These are phyloP conservation scores for Papilio elwesi DNA, from an alignment of 2,888 invertebrate species.

Conservation along the genomic window DNA sequence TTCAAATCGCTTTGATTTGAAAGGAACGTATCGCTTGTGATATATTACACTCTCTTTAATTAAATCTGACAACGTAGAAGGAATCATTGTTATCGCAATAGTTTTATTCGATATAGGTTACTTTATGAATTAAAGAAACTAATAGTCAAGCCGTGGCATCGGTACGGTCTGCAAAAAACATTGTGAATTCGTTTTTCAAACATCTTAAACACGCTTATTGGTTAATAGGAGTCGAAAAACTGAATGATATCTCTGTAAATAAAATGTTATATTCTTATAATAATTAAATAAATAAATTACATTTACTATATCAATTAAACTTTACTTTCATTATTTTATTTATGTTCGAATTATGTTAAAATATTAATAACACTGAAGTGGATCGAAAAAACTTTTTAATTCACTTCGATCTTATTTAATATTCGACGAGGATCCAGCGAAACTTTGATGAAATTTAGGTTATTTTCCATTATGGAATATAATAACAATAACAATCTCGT, in stretches of 20 bases:
- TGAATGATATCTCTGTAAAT: too few relatives aligned
- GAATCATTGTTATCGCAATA: background rate
- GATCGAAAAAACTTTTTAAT: background rate
- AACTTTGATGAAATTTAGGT: conserved; percentile 1
- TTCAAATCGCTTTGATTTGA: conserved; percentile 28
- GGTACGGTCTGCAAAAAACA: too few relatives aligned
- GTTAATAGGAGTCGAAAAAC: too few relatives aligned
- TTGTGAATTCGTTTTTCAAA: too few relatives aligned
- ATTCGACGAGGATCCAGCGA: background rate
- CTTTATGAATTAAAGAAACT: too few relatives aligned
- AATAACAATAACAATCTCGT: background rate
- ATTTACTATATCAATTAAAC: too few relatives aligned
- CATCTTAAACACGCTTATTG: too few relatives aligned
- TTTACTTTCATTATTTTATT: background rate
- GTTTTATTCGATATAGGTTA: too few relatives aligned
- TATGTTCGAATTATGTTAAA: background rate
- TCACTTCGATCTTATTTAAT: background rate
- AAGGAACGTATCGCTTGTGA: conserved; percentile 11
- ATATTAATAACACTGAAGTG: conserved; percentile 1
- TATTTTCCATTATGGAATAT: conserved; percentile 12
- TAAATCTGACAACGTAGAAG: background rate
- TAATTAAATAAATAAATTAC: too few relatives aligned
- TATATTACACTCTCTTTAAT: conserved; percentile 23
- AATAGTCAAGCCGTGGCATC: too few relatives aligned
- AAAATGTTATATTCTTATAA: too few relatives aligned